Percentiles rank a stretch among this genome's conserved stretches.
Conservation (phyloP, 2,113 vertebrate species). For the Pristiophorus japonicus region DNA sequence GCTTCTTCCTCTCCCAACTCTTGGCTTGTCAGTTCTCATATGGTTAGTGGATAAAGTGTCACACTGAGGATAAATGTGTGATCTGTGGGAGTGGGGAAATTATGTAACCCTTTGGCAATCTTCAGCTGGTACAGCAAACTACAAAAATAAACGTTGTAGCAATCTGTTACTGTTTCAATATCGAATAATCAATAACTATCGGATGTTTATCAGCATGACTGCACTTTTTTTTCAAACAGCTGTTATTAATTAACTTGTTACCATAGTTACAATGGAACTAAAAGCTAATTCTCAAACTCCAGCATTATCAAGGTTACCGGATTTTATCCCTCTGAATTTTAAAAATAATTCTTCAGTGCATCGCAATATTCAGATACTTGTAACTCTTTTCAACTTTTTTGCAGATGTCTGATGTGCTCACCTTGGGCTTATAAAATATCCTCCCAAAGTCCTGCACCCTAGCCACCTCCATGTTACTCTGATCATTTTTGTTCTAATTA, state of each 20-base stretch:
- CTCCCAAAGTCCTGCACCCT: background rate
- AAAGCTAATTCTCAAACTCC: background rate
- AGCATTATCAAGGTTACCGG: background rate
- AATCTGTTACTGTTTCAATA: background rate
- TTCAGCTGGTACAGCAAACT: background rate
- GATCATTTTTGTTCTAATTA: constrained; percentile 11
- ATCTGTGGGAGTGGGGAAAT: background rate
- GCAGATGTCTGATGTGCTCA: background rate
- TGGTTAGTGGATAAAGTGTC: background rate
- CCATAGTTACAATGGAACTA: background rate
- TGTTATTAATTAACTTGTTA: background rate
- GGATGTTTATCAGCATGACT: background rate
- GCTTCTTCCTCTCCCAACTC: background rate
- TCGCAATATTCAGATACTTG: background rate
- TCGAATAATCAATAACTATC: background rate
- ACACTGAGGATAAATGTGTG: background rate
- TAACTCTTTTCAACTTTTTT: background rate
- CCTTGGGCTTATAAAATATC: background rate
- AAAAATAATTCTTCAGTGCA: background rate
- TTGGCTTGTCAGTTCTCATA: background rate
- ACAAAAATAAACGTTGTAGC: background rate
- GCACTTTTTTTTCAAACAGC: background rate
- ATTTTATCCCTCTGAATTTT: background rate
- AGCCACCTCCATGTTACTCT: background rate
- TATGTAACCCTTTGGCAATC: background rate